These are phyloP conservation scores for Spatulosminthurus flaviceps DNA, from an alignment of 2,888 invertebrate genomes.

Conservation along the genomic window DNA sequence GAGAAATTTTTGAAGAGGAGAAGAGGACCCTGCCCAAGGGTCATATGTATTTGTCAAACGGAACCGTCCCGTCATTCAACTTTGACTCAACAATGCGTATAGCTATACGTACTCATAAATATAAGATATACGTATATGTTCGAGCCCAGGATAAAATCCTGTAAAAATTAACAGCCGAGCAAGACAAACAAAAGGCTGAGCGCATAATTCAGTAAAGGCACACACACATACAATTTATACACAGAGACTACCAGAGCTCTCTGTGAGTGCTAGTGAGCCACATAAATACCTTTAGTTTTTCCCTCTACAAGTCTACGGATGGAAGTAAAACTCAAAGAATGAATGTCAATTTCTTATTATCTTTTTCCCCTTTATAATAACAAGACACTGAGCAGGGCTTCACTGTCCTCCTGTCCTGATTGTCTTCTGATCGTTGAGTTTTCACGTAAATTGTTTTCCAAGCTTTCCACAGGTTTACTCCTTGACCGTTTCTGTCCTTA, in stretches of 20 bases:
- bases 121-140: background rate
- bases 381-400: slow-evolving; percentile 18
- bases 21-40: slow-evolving; percentile 37
- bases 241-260: background rate
- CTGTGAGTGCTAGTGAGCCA: background rate
- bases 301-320: background rate
- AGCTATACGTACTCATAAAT: background rate
- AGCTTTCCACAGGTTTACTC: slow-evolving; percentile 43
- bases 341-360: slow-evolving; percentile 24
- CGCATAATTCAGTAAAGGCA: slow-evolving; percentile 33
- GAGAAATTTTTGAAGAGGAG: slow-evolving; percentile 30
- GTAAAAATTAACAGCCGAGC: slow-evolving; percentile 48
- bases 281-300: slow-evolving; percentile 9
- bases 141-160: slow-evolving; percentile 45
- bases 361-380: background rate
- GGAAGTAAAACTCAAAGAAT: background rate
- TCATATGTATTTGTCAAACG: slow-evolving; percentile 51
- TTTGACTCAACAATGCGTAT: slow-evolving; percentile 39
- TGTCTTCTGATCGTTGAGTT: background rate
- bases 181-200: slow-evolving; percentile 32
- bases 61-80: slow-evolving; percentile 49
- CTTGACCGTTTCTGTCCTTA: slow-evolving; percentile 55
- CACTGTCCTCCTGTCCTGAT: slow-evolving; percentile 4
- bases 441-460: slow-evolving; percentile 48
- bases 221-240: background rate